Conservation (phyloP, 2,888 invertebrate species). For the Caenorhabditis sp. region DNA sequence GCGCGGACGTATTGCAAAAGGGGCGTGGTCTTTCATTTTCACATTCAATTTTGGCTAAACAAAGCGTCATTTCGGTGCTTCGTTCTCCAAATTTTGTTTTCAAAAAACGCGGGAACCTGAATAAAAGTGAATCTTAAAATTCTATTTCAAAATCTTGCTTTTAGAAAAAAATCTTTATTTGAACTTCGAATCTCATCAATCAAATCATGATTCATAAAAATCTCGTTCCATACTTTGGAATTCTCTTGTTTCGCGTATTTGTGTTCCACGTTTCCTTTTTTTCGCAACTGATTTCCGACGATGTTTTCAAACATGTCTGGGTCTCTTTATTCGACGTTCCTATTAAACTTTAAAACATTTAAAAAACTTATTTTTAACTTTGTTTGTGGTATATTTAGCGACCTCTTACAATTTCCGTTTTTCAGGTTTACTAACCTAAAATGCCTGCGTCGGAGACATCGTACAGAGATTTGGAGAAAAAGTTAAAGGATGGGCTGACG, state of each 20-base stretch:
- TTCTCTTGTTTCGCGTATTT: no score
- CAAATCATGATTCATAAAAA: no score
- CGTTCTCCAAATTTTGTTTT: not conserved
- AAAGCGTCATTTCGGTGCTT: conserved; percentile 6
- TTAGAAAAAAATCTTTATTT: not conserved
- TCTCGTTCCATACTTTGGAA: no score
- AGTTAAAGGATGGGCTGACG: conserved; percentile 50
- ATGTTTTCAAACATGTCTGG: no score
- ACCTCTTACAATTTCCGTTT: not conserved
- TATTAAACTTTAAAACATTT: no score
- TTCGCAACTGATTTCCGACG: no score
- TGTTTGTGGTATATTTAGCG: no score
- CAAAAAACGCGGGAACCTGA: conserved; percentile 6
- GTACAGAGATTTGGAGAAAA: conserved; percentile 50
- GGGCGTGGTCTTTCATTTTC: not conserved
- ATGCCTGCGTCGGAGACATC: conserved; percentile 40
- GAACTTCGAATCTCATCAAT: no score
- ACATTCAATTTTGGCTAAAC: conserved; percentile 7
- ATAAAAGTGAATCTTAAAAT: not conserved
- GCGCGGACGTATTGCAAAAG: not conserved
- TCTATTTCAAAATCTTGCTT: no score
- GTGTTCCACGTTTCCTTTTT: no score
- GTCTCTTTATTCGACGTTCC: no score
- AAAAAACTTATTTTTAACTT: no score
- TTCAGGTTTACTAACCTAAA: conserved; percentile 24